Conservation (phyloP, 2,113 vertebrate species). For the Rhinopomastus cyanomelas region DNA sequence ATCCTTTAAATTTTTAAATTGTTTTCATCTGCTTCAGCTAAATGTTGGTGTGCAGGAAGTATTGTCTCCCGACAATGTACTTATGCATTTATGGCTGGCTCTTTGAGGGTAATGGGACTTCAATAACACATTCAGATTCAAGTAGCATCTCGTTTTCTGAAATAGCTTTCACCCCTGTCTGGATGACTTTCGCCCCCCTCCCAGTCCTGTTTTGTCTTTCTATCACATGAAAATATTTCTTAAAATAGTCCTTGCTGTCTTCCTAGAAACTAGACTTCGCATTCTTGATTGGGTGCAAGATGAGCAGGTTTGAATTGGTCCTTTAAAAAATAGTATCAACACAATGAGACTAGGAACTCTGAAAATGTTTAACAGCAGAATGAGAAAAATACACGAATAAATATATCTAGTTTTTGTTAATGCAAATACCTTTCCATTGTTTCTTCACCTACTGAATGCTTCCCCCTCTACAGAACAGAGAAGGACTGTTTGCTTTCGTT, state of each 20-base stretch:
- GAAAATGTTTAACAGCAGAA: neutral
- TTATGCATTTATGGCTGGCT: neutral
- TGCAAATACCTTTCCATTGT: neutral
- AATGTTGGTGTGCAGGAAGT: neutral
- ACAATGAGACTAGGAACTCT: neutral
- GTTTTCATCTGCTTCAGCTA: neutral
- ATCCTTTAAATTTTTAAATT: neutral
- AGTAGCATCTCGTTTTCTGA: neutral
- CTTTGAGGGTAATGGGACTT: neutral
- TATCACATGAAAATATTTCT: neutral
- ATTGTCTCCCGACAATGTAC: neutral
- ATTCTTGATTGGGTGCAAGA: neutral
- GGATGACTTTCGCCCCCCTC: neutral
- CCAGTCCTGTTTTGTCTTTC: neutral
- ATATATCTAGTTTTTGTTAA: neutral
- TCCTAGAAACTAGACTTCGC: neutral
- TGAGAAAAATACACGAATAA: neutral
- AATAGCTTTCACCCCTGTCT: neutral
- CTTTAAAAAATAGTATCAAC: neutral
- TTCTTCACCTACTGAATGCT: neutral
- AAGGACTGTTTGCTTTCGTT: constrained; percentile 19
- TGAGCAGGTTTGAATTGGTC: neutral
- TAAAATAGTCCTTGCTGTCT: neutral
- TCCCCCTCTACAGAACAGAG: neutral
- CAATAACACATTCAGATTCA: neutral